These are phyloP conservation scores for Falcaria lacertinaria DNA, from an alignment of 2,888 invertebrate genomes.

Conservation along the genomic window DNA sequence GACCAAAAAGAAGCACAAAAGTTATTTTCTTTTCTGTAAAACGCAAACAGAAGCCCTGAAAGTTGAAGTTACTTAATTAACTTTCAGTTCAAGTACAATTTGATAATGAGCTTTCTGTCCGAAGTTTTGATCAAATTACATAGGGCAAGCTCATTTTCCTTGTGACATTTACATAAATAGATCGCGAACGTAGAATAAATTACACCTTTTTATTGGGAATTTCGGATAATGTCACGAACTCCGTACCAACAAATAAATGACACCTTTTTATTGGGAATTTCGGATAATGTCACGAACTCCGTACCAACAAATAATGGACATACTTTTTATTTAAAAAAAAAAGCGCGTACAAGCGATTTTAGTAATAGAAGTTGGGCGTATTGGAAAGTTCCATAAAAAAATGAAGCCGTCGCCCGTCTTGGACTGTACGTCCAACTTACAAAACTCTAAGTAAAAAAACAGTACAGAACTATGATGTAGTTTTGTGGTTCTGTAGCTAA, in stretches of 20 bases:
- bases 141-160: not conserved
- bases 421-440: too few relatives aligned
- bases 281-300: too few relatives aligned
- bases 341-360: too few relatives aligned
- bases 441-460: too few relatives aligned
- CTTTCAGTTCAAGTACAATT: not conserved
- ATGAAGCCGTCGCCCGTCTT: too few relatives aligned
- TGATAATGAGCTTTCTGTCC: not conserved
- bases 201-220: not conserved
- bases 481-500: too few relatives aligned
- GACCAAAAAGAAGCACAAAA: not conserved
- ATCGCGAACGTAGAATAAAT: too few relatives aligned
- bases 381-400: too few relatives aligned
- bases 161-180: not conserved
- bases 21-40: not conserved
- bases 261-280: not conserved
- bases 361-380: too few relatives aligned
- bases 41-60: not conserved
- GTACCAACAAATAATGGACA: not conserved
- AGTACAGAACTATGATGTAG: too few relatives aligned
- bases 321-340: not conserved
- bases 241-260: not conserved
- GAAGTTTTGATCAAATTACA: conserved; percentile 1
- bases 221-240: too few relatives aligned
- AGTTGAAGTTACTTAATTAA: not conserved